phyloP scores from a whole-genome alignment of 2,888 invertebrate genomes.

The Pseudococcus viburni region DNA sequence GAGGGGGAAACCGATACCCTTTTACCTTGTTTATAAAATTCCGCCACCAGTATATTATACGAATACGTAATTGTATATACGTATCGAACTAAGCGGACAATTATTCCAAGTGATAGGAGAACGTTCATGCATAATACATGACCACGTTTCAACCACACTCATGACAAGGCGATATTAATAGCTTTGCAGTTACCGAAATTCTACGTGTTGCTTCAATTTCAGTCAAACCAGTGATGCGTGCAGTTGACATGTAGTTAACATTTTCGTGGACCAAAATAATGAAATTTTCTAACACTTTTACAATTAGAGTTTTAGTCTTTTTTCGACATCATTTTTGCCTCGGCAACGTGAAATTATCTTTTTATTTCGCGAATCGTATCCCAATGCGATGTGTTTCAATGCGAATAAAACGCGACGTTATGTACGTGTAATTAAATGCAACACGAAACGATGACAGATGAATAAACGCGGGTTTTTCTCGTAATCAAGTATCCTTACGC shows the following conservation, averaged over 20 bases:
- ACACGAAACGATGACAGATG: neutral
- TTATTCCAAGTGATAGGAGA: constrained; percentile 57
- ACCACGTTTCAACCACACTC: constrained; percentile 63
- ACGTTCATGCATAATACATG: constrained; percentile 62
- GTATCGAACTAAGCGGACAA: constrained; percentile 53
- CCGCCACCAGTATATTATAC: neutral
- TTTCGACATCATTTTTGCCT: neutral
- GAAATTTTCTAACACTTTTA: constrained; percentile 31
- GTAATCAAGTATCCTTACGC: neutral
- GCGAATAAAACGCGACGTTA: neutral
- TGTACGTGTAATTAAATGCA: neutral
- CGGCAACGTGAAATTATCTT: neutral
- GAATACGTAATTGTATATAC: constrained; percentile 47
- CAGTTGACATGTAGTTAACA: constrained; percentile 60
- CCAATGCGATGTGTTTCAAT: neutral
- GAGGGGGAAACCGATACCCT: neutral
- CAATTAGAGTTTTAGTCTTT: constrained; percentile 22
- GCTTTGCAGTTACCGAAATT: constrained; percentile 61
- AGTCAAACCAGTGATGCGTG: constrained; percentile 55
- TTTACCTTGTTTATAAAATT: constrained; percentile 28
- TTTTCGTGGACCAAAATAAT: constrained; percentile 53
- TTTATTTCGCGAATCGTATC: neutral
- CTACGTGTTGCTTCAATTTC: constrained; percentile 62
- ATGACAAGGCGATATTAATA: constrained; percentile 65
- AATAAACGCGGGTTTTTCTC: neutral